phyloP scores from a whole-genome alignment of 2,797 vertebrate genomes.

The Jordanella pulchra region DNA sequence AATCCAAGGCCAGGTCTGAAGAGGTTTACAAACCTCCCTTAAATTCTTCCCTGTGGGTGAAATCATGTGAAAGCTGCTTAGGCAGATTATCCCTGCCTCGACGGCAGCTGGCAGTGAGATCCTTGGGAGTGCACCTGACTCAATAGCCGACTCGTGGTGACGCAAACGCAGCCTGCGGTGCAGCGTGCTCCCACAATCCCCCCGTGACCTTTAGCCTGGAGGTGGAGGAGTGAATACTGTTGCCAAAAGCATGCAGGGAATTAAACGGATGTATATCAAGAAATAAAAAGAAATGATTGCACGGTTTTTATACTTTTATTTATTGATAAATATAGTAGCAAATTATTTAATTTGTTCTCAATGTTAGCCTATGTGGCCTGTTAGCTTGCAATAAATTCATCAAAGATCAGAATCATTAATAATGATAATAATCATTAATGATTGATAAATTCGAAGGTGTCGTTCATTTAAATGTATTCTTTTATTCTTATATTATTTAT shows the following conservation, averaged over 20 bases:
- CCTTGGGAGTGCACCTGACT: slow-evolving; percentile 76
- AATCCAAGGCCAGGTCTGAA: slow-evolving; percentile 66
- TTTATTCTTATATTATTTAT: neutral
- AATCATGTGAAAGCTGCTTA: slow-evolving; percentile 83
- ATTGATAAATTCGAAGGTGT: neutral
- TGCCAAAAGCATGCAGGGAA: slow-evolving; percentile 23
- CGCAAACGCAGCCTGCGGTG: slow-evolving; percentile 63
- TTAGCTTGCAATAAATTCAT: neutral
- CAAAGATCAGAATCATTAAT: neutral
- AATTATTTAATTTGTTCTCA: neutral
- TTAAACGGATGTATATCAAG: slow-evolving; percentile 13
- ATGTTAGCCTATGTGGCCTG: neutral
- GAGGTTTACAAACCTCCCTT: slow-evolving; percentile 75
- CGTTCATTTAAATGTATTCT: neutral
- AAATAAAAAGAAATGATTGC: slow-evolving; percentile 19
- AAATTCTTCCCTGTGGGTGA: slow-evolving; percentile 74
- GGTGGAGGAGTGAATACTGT: slow-evolving; percentile 52
- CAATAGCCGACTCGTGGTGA: slow-evolving; percentile 63
- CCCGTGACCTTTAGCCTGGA: slow-evolving; percentile 70
- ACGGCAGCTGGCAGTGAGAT: slow-evolving; percentile 73
- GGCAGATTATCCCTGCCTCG: slow-evolving; percentile 77
- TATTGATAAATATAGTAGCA: slow-evolving; percentile 3
- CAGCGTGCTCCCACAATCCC: slow-evolving; percentile 68
- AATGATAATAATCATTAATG: neutral
- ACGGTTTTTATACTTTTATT: slow-evolving; percentile 11